phyloP scores from a whole-genome alignment of 2,888 invertebrate genomes.

The Hetaerina titia region DNA sequence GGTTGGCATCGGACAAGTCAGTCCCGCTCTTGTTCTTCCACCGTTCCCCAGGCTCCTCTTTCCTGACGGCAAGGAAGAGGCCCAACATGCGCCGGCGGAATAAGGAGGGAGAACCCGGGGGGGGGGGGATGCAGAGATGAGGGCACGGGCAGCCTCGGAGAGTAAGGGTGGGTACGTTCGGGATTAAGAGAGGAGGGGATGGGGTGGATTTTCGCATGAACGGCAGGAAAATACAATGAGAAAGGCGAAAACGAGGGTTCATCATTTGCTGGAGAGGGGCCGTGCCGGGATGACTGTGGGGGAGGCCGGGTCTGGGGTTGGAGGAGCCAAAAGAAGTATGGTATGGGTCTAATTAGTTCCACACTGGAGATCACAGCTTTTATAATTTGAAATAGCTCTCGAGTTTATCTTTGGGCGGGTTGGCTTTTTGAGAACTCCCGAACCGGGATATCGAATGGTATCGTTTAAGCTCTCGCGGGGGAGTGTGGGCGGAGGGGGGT shows the following conservation, averaged over 20 bases:
- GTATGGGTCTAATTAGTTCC: not conserved
- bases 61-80: too few species aligned
- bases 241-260: not conserved
- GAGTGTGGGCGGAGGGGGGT: too few species aligned
- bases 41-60: too few species aligned
- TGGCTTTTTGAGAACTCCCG: not conserved
- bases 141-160: not conserved
- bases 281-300: not conserved
- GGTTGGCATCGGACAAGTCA: too few species aligned
- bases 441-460: conserved; percentile 1
- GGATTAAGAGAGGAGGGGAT: not conserved
- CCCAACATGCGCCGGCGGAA: too few species aligned
- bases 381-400: not conserved
- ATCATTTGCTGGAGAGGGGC: not conserved
- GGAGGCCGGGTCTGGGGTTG: not conserved
- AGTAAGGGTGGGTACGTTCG: not conserved
- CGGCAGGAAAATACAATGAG: not conserved
- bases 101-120: too few species aligned
- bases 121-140: not conserved
- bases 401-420: not conserved
- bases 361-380: not conserved
- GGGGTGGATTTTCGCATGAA: not conserved
- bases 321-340: not conserved
- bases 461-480: not conserved
- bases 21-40: too few species aligned